phyloP scores from a whole-genome alignment of 2,797 vertebrate species.

The Varecia variegata region DNA sequence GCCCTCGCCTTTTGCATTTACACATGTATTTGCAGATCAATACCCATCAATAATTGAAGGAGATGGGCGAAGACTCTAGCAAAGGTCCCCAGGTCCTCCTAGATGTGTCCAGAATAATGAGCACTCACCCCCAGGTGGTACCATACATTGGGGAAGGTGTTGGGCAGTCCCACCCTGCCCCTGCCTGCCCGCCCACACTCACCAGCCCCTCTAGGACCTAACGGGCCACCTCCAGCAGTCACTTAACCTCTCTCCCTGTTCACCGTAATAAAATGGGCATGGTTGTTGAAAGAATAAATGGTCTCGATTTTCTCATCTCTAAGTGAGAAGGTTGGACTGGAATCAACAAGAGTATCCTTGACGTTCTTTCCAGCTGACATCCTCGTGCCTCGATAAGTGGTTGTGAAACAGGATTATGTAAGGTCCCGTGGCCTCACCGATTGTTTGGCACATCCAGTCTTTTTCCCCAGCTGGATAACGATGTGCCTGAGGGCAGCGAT shows the following conservation, averaged over 20 bases:
- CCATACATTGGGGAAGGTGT: neutral
- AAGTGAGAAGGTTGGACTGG: neutral
- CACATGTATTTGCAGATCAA: neutral
- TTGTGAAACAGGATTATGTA: neutral
- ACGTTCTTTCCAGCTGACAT: neutral
- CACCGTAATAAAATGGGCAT: neutral
- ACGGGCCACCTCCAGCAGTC: neutral
- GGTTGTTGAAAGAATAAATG: neutral
- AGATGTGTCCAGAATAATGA: neutral
- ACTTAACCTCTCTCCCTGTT: neutral
- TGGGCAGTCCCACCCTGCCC: neutral
- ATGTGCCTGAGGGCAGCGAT: neutral
- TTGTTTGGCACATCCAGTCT: neutral
- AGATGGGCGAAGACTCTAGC: neutral
- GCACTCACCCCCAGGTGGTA: neutral
- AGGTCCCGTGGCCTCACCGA: neutral
- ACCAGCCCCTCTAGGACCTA: neutral
- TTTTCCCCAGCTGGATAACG: neutral
- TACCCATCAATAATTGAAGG: constrained; percentile 11
- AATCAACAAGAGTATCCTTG: neutral
- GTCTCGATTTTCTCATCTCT: neutral
- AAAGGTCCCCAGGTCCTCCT: neutral
- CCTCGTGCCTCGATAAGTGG: neutral
- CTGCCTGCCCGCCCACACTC: neutral
- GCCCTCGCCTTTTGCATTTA: neutral